Evolutionary conservation across 23 tunicate genomes (phyloP).

Genomic region (Halocynthia roretzi): DNA sequence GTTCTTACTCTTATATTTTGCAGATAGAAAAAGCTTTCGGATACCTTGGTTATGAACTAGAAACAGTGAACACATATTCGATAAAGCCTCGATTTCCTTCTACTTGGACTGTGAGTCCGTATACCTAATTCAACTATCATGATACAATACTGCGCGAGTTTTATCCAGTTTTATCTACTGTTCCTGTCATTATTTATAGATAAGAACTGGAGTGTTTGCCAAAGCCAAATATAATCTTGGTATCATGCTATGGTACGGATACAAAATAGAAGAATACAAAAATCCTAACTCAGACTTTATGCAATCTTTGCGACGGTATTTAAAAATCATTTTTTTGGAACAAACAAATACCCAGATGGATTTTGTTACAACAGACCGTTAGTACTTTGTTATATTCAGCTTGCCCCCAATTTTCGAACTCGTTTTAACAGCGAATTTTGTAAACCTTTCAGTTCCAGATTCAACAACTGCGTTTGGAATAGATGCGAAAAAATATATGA

Average conservation of each 20-base stretch:
- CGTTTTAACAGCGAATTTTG: no score
- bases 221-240: background rate
- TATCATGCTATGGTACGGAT: constrained; percentile 8
- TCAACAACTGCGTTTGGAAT: background rate
- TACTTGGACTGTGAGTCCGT: background rate
- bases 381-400: no score
- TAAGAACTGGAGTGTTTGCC: background rate
- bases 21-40: background rate
- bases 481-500: background rate
- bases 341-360: background rate
- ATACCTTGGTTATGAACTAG: background rate
- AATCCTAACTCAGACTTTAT: background rate
- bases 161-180: no score
- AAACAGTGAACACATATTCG: background rate
- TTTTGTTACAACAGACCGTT: background rate
- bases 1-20: background rate
- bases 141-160: no score
- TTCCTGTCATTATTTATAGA: background rate
- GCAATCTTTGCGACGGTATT: background rate
- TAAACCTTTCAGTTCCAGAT: no score
- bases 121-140: no score
- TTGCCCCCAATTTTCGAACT: no score
- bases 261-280: background rate
- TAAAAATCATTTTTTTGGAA: background rate
- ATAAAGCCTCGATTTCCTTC: background rate